Conservation (phyloP, 2,888 invertebrate species). For the Callyntrura guangdongensis region DNA sequence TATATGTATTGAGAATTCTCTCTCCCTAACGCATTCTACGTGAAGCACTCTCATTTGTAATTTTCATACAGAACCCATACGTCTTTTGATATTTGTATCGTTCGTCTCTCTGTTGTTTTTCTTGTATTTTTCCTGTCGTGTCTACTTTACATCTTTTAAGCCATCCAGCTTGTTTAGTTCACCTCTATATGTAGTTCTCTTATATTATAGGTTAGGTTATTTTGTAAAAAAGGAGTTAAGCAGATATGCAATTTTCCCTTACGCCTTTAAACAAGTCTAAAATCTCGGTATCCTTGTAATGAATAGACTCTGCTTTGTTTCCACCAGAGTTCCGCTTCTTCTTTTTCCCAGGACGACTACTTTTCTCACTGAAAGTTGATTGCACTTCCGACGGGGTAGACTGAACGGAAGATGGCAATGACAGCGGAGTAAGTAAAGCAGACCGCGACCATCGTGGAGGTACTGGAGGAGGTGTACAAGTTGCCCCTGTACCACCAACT, state of each 20-base stretch:
- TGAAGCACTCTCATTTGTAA: too few relatives aligned
- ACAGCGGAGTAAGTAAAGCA: constrained; percentile 82
- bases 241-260: constrained; percentile 61
- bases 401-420: constrained; percentile 83
- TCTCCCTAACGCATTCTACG: too few relatives aligned
- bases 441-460: constrained; percentile 84
- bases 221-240: background rate
- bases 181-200: background rate
- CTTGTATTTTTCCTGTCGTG: background rate
- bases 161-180: background rate
- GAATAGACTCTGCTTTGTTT: constrained; percentile 84
- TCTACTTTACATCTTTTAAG: constrained; percentile 28
- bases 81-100: too few relatives aligned
- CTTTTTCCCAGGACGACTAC: constrained; percentile 83
- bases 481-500: constrained; percentile 73
- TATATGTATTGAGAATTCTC: too few relatives aligned
- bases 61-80: too few relatives aligned
- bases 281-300: constrained; percentile 85
- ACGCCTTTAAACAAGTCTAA: constrained; percentile 84
- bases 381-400: constrained; percentile 84
- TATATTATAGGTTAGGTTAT: background rate
- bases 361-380: constrained; percentile 83
- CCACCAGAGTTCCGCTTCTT: constrained; percentile 82
- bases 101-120: background rate
- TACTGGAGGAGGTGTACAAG: constrained; percentile 82